phyloP scores from a whole-genome alignment of 2,797 vertebrate species.

The Sebastes itinus region DNA sequence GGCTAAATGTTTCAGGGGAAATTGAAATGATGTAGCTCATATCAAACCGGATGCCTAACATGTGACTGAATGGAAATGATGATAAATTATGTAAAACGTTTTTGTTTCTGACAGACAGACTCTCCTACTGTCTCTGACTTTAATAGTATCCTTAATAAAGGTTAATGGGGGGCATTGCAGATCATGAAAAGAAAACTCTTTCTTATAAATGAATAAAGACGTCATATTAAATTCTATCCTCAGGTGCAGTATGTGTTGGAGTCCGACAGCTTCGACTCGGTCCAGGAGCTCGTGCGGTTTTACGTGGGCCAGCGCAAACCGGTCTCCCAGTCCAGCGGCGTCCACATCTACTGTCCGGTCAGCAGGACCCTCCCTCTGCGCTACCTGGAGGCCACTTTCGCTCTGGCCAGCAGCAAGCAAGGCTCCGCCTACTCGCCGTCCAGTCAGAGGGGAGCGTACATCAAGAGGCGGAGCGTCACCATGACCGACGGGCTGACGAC shows the following conservation, averaged over 20 bases:
- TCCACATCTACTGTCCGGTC: constrained; percentile 94
- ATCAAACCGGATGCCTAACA: too few species aligned
- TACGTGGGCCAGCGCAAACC: constrained; percentile 91
- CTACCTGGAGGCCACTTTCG: constrained; percentile 97
- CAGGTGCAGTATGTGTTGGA: constrained; percentile 93
- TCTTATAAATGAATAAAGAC: background rate
- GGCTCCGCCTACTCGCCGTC: constrained; percentile 86
- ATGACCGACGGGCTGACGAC: constrained; percentile 94
- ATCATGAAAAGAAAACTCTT: too few species aligned
- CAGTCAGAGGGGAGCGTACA: constrained; percentile 90
- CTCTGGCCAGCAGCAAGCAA: constrained; percentile 87
- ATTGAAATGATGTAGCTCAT: too few species aligned
- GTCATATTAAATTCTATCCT: background rate
- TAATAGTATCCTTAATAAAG: too few species aligned
- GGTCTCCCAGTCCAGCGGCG: constrained; percentile 89
- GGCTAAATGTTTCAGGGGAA: too few species aligned
- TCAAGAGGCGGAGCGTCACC: constrained; percentile 96
- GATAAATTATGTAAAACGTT: too few species aligned
- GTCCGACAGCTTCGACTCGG: constrained; percentile 92
- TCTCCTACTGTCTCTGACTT: too few species aligned
- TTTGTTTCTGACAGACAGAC: too few species aligned
- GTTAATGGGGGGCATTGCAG: too few species aligned
- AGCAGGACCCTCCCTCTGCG: constrained; percentile 95
- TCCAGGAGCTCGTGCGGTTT: constrained; percentile 91
- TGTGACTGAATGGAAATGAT: too few species aligned